phyloP scores from a whole-genome alignment of 2,113 vertebrate species.

The Cavia porcellus region DNA sequence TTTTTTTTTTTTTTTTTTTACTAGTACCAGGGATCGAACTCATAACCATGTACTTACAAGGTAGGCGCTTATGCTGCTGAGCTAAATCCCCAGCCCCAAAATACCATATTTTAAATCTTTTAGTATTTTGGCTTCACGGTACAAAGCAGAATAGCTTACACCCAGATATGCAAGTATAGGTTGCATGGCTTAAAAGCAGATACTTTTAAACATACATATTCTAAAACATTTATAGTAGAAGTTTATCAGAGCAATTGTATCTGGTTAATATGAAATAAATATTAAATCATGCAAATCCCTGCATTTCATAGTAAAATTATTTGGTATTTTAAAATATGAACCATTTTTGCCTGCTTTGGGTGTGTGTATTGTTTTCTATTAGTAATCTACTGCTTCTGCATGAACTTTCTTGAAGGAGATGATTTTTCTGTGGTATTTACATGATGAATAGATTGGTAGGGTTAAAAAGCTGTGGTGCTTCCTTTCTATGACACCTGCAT shows the following conservation, averaged over 20 bases:
- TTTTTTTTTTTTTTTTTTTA: no score
- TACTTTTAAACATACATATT: conserved; percentile 48
- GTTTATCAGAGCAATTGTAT: conserved; percentile 40
- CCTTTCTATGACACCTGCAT: conserved; percentile 4
- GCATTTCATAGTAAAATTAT: conserved; percentile 52
- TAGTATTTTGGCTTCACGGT: conserved; percentile 39
- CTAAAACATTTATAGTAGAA: conserved; percentile 43
- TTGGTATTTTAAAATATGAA: conserved; percentile 28
- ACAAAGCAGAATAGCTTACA: conserved; percentile 19
- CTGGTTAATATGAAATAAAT: conserved; percentile 46
- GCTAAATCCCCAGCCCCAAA: not conserved
- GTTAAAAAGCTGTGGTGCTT: conserved; percentile 22
- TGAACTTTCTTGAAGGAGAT: not conserved
- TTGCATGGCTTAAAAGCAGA: conserved; percentile 46
- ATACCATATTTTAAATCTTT: conserved; percentile 33
- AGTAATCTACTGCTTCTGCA: conserved; percentile 63
- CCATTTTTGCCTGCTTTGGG: conserved; percentile 56
- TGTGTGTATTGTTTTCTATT: conserved; percentile 47
- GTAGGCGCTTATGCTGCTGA: no score
- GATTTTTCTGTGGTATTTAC: conserved; percentile 27
- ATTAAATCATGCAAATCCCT: conserved; percentile 48
- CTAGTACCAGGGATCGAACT: no score
- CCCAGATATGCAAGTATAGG: not conserved
- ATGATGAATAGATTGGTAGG: conserved; percentile 23
- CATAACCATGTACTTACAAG: no score